Base-by-base conservation (phyloP, 1,140 invertebrate genomes). In the Tetranychus urticae region DNA sequence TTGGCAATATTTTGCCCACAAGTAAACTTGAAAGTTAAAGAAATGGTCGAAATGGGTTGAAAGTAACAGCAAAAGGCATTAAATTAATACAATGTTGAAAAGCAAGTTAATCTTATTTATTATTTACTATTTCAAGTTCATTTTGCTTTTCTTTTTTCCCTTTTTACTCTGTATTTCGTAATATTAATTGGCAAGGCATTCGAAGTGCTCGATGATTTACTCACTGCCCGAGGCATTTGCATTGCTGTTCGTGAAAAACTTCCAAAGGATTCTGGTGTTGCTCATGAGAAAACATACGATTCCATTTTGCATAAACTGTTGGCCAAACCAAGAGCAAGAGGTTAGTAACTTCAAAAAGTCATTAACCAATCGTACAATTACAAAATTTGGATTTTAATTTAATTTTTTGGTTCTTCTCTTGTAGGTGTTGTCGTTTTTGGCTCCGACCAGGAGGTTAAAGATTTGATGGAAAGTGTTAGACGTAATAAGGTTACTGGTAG, bases 391-490 rank as follows among this genome's bases (percentile, higher is more conserved):
- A 33, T 57, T 57, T 56, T 1, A 33, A n/a, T 57, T n/a, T 34
- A n/a, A 35, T n/a, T 5, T 10, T 6, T 36, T 57, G 13, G 13
- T 60, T 36, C 13, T 23, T 35, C 31, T 52, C 37, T 34, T 36
- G 39, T 23, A 67, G 91, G 91, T 55, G 90, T 88, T 36, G 93
- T 94, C 61, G 85, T 94, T 67, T 96, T 90, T 71, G 91, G 86
- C 0, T 93, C 88, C 0, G 89, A 94, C 73, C 90, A 94, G 76
- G 90, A 94, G 76, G 90, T 94, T 10, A 86, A 87, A 0, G 87
- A 85, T 13, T 79, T 94, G 52, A 94, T 96, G 90, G 75, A 82
- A 61, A 89, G 90, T 0, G 86, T 93, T 0, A 77, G 82, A 55
- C 77, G 88, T 31, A 79, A 78, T 58, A 90, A 90, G 67, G 86